Percentiles rank a stretch among this genome's conserved stretches.
These are phyloP conservation scores for Daboia siamensis DNA, from an alignment of 2,113 vertebrate species.

Conservation along the genomic window DNA sequence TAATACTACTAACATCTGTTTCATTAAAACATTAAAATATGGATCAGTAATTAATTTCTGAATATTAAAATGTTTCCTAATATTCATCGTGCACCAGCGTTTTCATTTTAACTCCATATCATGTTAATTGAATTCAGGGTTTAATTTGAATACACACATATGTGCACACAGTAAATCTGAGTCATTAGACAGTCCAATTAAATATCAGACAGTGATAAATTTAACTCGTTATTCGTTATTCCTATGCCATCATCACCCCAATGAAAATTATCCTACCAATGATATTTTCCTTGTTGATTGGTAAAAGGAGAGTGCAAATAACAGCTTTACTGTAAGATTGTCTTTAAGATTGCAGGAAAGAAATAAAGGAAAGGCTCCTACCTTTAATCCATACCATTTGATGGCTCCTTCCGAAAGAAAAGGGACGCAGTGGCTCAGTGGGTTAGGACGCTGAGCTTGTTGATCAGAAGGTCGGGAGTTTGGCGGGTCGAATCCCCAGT, in stretches of 20 bases:
- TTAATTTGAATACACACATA: background rate
- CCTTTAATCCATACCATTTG: background rate
- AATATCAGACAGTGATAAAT: background rate
- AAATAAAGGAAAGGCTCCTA: background rate
- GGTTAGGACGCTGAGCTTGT: no score
- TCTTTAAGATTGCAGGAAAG: background rate
- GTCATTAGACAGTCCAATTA: background rate
- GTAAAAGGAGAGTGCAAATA: background rate
- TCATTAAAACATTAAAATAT: slow-evolving; percentile 26
- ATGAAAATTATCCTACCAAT: background rate
- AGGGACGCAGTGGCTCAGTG: no score
- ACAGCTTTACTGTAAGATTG: background rate
- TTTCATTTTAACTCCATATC: background rate
- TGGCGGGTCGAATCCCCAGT: no score
- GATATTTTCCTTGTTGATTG: background rate
- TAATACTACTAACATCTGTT: slow-evolving; percentile 29
- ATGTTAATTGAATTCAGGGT: background rate
- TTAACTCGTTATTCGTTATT: background rate
- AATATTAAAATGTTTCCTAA: slow-evolving; percentile 34
- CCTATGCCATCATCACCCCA: background rate
- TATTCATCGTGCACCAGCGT: background rate
- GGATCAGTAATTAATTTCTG: slow-evolving; percentile 36
- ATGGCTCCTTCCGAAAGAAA: background rate
- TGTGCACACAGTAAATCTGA: background rate
- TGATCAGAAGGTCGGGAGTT: no score